These are phyloP conservation scores for Amphipoea oculea DNA, from an alignment of 2,888 invertebrate species.

Conservation along the genomic window DNA sequence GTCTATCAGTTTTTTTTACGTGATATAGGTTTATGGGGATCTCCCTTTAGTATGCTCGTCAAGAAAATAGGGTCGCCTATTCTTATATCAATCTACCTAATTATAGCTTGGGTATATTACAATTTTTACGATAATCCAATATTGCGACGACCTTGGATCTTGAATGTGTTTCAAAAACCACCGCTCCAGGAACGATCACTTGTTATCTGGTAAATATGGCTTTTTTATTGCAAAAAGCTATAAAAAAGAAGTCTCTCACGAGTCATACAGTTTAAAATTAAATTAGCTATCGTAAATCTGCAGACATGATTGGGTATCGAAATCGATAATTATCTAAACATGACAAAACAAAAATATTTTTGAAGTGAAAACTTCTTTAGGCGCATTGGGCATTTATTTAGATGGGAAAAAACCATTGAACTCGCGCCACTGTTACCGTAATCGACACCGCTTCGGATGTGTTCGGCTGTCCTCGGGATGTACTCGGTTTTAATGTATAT, in stretches of 20 bases:
- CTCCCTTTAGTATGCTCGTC: slow-evolving; percentile 1
- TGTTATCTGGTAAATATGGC: neutral
- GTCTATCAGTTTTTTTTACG: neutral
- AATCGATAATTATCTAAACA: no score
- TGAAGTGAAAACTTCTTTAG: no score
- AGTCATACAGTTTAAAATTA: no score
- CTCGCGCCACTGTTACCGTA: no score
- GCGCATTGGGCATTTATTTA: no score
- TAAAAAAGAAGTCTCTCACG: neutral
- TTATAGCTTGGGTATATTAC: slow-evolving; percentile 12
- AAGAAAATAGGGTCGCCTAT: slow-evolving; percentile 20
- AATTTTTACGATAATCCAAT: neutral
- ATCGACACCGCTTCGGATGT: no score
- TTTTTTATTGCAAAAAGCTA: neutral
- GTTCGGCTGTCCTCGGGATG: no score
- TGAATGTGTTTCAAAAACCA: neutral
- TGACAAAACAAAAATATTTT: no score
- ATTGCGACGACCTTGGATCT: neutral
- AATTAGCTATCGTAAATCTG: no score
- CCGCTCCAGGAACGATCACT: neutral
- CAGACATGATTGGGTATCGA: no score
- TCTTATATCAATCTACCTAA: slow-evolving; percentile 26
- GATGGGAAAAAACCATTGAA: no score
- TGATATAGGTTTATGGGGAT: neutral
- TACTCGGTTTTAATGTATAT: no score